phyloP scores from a whole-genome alignment of 2,113 vertebrate species.

The Eclectus roratus region DNA sequence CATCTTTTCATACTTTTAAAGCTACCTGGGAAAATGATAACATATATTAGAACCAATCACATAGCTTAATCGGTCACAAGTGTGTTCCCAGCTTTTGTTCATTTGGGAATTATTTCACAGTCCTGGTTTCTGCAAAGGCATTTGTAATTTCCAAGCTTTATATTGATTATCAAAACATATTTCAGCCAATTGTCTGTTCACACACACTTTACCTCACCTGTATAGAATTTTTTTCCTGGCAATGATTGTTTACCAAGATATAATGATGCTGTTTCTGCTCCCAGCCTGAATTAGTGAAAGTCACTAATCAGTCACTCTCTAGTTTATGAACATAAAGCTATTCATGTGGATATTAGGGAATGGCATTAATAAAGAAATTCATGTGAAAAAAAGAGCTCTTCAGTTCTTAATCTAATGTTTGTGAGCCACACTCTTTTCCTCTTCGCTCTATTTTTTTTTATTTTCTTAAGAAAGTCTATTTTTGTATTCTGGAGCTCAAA shows the following conservation, averaged over 20 bases:
- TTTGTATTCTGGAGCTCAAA: background rate
- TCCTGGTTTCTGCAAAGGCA: background rate
- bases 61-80: background rate
- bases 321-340: background rate
- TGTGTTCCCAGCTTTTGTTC: background rate
- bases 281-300: background rate
- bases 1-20: background rate
- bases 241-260: background rate
- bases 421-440: background rate
- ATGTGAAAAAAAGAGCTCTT: background rate
- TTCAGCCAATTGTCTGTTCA: background rate
- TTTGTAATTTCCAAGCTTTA: background rate
- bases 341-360: background rate
- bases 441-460: background rate
- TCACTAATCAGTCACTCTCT: background rate
- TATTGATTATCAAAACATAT: background rate
- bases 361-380: background rate
- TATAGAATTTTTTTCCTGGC: background rate
- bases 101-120: background rate
- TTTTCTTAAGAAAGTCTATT: background rate
- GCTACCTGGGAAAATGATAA: background rate
- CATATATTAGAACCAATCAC: background rate
- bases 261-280: background rate
- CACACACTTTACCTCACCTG: background rate
- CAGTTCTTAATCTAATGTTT: background rate